These are phyloP conservation scores for Anthoscopus minutus DNA, from an alignment of 2,113 vertebrate genomes.

Conservation along the genomic window DNA sequence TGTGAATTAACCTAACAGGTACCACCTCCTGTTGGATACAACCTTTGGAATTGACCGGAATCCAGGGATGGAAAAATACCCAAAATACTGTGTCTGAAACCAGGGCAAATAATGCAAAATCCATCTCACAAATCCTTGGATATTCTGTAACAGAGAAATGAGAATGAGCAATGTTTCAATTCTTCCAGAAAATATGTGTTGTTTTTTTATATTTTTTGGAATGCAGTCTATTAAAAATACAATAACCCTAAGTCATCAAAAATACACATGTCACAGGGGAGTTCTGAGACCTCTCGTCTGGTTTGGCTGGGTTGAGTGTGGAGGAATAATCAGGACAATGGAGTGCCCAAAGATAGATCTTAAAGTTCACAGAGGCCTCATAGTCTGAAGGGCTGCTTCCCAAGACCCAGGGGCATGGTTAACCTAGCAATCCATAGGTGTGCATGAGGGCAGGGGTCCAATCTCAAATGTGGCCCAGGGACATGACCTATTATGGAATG, in stretches of 20 bases:
- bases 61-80: not conserved
- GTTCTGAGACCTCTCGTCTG: too few relatives aligned
- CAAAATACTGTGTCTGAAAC: not conserved
- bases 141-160: not conserved
- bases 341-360: too few relatives aligned
- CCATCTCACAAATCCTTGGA: not conserved
- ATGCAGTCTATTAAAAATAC: not conserved
- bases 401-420: too few relatives aligned
- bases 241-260: constrained; percentile 7
- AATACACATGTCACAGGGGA: not conserved
- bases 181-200: not conserved
- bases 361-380: too few relatives aligned
- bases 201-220: not conserved
- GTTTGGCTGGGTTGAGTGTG: too few relatives aligned
- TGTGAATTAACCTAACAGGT: not conserved
- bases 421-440: too few relatives aligned
- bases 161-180: not conserved
- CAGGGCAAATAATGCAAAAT: not conserved
- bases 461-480: too few relatives aligned
- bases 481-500: too few relatives aligned
- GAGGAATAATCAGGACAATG: too few relatives aligned
- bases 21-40: not conserved
- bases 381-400: too few relatives aligned
- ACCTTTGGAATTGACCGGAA: not conserved
- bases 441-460: too few relatives aligned